Evolutionary conservation across 2,113 vertebrate genomes (phyloP).

Genomic region (Leucoraja erinaceus): DNA sequence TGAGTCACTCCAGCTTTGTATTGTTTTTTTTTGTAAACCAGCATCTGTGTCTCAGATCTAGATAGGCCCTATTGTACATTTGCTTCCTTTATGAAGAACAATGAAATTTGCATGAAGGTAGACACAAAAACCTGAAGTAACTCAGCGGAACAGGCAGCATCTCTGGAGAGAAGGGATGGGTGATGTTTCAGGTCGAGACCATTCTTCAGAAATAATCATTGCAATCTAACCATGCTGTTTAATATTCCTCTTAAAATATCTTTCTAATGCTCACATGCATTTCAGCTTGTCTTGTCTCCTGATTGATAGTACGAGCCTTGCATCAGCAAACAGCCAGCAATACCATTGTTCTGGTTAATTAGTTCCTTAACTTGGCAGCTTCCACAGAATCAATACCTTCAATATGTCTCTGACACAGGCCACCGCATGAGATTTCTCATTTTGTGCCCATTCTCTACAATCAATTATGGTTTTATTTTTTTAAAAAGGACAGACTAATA

Average conservation of each 20-base stretch:
- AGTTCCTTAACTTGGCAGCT: not conserved
- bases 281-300: not conserved
- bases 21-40: too few relatives aligned
- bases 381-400: not conserved
- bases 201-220: not conserved
- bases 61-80: not conserved
- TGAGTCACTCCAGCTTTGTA: too few relatives aligned
- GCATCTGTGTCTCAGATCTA: not conserved
- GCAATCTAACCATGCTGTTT: not conserved
- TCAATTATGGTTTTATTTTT: too few relatives aligned
- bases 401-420: not conserved
- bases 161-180: too few relatives aligned
- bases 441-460: too few relatives aligned
- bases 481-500: too few relatives aligned
- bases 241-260: not conserved
- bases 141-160: too few relatives aligned
- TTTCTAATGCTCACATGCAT: not conserved
- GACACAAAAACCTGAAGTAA: too few relatives aligned
- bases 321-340: not conserved
- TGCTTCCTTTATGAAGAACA: not conserved
- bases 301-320: not conserved
- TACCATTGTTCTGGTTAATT: not conserved
- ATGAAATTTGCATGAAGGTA: not conserved
- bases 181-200: too few relatives aligned
- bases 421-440: too few relatives aligned